phyloP scores from a whole-genome alignment of 2,113 vertebrate species.

The Rutilus rutilus region DNA sequence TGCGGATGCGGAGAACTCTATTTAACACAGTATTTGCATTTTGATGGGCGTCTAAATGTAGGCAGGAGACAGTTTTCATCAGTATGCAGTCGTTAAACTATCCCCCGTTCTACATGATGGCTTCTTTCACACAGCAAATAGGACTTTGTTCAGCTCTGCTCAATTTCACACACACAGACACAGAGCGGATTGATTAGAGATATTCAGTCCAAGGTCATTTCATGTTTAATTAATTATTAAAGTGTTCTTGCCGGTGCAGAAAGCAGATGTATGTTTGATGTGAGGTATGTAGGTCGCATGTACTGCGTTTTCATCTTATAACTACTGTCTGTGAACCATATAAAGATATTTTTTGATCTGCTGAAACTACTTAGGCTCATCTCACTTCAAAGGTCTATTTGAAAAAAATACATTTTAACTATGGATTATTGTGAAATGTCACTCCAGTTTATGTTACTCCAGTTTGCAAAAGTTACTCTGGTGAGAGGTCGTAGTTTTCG shows the following conservation, averaged over 20 bases:
- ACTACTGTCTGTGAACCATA: background rate
- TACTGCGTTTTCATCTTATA: background rate
- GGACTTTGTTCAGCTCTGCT: conserved; percentile 35
- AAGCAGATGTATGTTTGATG: conserved; percentile 29
- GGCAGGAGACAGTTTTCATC: background rate
- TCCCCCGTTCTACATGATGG: conserved; percentile 23
- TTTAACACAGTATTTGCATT: conserved; percentile 23
- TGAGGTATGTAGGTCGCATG: conserved; percentile 19
- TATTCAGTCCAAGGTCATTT: conserved; percentile 37
- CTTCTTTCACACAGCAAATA: conserved; percentile 27
- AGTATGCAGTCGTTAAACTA: conserved; percentile 27
- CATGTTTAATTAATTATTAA: conserved; percentile 28
- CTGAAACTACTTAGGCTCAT: background rate
- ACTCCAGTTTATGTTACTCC: background rate
- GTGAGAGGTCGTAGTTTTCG: background rate
- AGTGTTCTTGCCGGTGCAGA: background rate
- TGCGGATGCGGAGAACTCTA: background rate
- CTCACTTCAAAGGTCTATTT: conserved; percentile 15
- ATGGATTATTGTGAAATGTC: background rate
- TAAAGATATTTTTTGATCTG: conserved; percentile 9
- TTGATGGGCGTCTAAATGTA: conserved; percentile 15
- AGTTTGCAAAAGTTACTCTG: background rate
- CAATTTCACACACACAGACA: conserved; percentile 7
- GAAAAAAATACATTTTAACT: background rate
- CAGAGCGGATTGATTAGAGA: conserved; percentile 8